phyloP scores from a whole-genome alignment of 1,140 invertebrate genomes.

The Dryas iulia region DNA sequence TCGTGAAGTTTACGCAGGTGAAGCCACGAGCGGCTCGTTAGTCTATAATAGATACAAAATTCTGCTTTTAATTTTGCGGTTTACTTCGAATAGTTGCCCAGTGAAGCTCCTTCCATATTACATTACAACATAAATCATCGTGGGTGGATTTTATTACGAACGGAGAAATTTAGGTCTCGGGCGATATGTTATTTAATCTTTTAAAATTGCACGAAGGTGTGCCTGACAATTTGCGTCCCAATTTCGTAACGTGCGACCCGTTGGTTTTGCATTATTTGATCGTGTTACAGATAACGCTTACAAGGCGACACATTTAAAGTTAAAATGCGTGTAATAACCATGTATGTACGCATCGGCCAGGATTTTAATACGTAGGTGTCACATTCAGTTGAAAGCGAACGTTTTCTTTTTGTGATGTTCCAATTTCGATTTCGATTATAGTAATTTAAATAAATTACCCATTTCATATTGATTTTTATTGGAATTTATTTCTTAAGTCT shows the following conservation, averaged over 20 bases:
- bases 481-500: no score
- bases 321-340: neutral
- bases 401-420: neutral
- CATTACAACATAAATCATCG: constrained; percentile 20
- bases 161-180: constrained; percentile 21
- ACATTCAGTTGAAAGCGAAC: neutral
- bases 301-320: constrained; percentile 3
- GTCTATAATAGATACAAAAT: neutral
- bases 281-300: constrained; percentile 14
- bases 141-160: constrained; percentile 21
- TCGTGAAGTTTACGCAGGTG: no score
- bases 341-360: neutral
- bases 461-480: neutral
- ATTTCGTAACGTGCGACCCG: constrained; percentile 24
- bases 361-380: neutral
- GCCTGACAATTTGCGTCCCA: constrained; percentile 23
- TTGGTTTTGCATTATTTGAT: constrained; percentile 23
- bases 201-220: constrained; percentile 24
- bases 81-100: neutral
- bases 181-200: constrained; percentile 29
- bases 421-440: neutral
- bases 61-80: neutral
- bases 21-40: no score
- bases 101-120: neutral
- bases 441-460: neutral